Percentiles rank a stretch among this genome's conserved stretches.
These are phyloP conservation scores for Sander lucioperca DNA, from an alignment of 2,113 vertebrate genomes.

Conservation along the genomic window DNA sequence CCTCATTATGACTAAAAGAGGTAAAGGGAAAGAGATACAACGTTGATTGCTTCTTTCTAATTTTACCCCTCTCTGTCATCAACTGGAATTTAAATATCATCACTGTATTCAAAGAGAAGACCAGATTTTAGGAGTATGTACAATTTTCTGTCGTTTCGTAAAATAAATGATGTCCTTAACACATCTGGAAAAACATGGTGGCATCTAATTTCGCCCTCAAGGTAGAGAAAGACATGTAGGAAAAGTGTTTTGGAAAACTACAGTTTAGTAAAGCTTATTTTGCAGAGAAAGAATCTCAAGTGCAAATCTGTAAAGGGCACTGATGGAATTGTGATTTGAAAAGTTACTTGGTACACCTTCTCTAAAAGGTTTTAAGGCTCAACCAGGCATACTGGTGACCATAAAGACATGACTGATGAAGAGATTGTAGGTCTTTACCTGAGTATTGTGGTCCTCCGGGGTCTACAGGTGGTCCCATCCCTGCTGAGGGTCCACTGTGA, in stretches of 20 bases:
- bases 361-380: not conserved
- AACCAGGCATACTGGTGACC: not conserved
- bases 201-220: not conserved
- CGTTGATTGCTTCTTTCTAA: not conserved
- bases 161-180: not conserved
- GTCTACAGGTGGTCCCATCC: constrained; percentile 73
- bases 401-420: not conserved
- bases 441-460: constrained; percentile 76
- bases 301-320: not conserved
- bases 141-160: too few species aligned
- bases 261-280: not conserved
- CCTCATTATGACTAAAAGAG: not conserved
- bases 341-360: not conserved
- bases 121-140: not conserved
- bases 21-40: not conserved
- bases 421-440: constrained; percentile 69
- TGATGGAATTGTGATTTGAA: not conserved
- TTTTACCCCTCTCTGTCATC: not conserved
- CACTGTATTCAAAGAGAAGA: not conserved
- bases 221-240: not conserved
- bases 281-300: not conserved
- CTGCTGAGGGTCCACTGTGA: constrained; percentile 56
- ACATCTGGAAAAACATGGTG: not conserved
- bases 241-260: not conserved
- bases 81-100: not conserved